Evolutionary conservation across 2,888 invertebrate species (phyloP).

Genomic region (Epistrophe grossulariae): DNA sequence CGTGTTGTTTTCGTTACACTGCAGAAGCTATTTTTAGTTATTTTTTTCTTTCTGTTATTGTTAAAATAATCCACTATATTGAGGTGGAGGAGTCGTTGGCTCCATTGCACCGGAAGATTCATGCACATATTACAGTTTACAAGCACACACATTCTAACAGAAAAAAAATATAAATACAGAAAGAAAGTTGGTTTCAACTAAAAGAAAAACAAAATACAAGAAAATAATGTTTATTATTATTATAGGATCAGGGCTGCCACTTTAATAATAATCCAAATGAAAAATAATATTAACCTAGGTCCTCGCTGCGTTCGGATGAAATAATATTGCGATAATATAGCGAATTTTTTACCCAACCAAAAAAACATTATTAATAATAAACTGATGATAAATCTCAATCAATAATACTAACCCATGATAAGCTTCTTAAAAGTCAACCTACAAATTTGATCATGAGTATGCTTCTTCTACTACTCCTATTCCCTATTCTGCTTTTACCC

Average conservation of each 20-base stretch:
- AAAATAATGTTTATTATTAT: background rate
- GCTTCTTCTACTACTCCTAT: no score
- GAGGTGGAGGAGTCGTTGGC: constrained; percentile 53
- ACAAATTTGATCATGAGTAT: no score
- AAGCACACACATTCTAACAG: background rate
- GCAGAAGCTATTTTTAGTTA: constrained; percentile 50
- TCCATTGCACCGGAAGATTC: constrained; percentile 57
- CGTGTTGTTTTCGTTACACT: background rate
- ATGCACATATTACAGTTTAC: constrained; percentile 39
- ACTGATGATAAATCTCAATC: no score
- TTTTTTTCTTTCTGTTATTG: constrained; percentile 60
- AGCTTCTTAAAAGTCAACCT: no score
- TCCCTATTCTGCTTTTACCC: no score
- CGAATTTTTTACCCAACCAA: no score
- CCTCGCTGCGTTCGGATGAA: no score
- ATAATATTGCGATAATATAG: no score
- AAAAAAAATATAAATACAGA: constrained; percentile 7
- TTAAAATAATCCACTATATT: constrained; percentile 24
- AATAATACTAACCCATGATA: no score
- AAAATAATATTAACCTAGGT: no score
- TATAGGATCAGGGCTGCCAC: background rate
- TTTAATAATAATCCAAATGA: background rate
- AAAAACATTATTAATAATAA: no score
- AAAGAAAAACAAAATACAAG: background rate
- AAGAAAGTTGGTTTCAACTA: constrained; percentile 3